Evolutionary conservation across 2,888 invertebrate genomes (phyloP).

Genomic region (Pecten maximus): DNA sequence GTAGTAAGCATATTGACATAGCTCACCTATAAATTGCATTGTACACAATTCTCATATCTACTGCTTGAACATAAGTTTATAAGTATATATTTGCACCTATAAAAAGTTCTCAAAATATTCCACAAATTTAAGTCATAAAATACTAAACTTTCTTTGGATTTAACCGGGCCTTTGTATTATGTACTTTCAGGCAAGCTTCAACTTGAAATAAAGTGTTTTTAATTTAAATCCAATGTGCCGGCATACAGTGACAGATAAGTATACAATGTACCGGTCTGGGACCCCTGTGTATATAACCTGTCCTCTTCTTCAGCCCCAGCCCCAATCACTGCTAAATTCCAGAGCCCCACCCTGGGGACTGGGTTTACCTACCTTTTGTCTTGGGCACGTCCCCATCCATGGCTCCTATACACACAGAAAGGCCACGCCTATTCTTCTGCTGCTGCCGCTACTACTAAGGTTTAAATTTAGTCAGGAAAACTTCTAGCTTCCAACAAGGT

Average conservation of each 20-base stretch:
- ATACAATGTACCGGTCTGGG: conserved; percentile 4
- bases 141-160: not conserved
- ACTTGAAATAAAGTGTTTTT: conserved; percentile 35
- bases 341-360: not conserved
- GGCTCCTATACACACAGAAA: not conserved
- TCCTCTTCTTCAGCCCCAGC: not conserved
- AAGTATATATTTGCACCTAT: not conserved
- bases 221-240: conserved; percentile 6
- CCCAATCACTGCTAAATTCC: not conserved
- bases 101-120: not conserved
- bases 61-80: not conserved
- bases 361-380: conserved; percentile 24
- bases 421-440: conserved; percentile 27
- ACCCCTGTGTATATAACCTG: not conserved
- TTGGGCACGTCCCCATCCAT: conserved; percentile 22
- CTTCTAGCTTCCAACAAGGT: conserved; percentile 30
- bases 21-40: not conserved
- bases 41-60: conserved; percentile 8
- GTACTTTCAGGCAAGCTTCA: conserved; percentile 14
- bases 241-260: conserved; percentile 4
- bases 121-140: not conserved
- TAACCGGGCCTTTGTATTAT: not conserved
- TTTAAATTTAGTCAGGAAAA: conserved; percentile 33
- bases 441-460: conserved; percentile 1
- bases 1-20: not conserved